These are phyloP conservation scores for Indicator maculatus DNA, from an alignment of 2,113 vertebrate species.

Conservation along the genomic window DNA sequence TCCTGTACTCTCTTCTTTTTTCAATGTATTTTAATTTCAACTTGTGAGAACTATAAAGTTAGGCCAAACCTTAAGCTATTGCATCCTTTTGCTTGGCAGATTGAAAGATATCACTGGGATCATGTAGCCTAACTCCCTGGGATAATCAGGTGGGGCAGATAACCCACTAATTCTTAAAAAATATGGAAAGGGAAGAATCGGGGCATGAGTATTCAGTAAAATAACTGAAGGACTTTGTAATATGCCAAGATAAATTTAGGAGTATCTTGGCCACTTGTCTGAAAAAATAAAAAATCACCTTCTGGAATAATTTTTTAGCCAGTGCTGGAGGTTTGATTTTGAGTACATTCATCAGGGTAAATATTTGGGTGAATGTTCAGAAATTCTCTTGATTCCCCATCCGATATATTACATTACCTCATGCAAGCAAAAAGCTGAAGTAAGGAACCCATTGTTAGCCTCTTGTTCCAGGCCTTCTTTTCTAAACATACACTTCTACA, in stretches of 20 bases:
- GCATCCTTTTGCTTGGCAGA: background rate
- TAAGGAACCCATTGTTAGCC: background rate
- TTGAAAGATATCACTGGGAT: background rate
- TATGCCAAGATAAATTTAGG: background rate
- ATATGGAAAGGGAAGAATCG: background rate
- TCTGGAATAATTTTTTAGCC: background rate
- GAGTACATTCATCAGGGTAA: background rate
- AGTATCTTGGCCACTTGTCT: background rate
- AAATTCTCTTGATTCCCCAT: background rate
- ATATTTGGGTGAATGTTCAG: background rate
- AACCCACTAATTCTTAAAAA: background rate
- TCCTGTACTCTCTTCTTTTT: background rate
- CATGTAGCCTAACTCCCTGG: background rate
- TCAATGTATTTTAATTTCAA: background rate
- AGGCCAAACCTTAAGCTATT: background rate
- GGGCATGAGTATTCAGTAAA: background rate
- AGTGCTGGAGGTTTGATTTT: background rate
- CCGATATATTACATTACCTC: background rate
- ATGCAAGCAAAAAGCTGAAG: background rate
- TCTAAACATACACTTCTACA: background rate
- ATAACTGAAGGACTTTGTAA: background rate
- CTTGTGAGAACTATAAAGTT: background rate
- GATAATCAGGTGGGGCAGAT: background rate
- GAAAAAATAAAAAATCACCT: background rate
- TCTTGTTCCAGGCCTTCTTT: background rate